Percentiles rank a stretch among this genome's conserved stretches.
Conservation (phyloP, 1,140 invertebrate genomes). For the Drosophila tropicalis region DNA sequence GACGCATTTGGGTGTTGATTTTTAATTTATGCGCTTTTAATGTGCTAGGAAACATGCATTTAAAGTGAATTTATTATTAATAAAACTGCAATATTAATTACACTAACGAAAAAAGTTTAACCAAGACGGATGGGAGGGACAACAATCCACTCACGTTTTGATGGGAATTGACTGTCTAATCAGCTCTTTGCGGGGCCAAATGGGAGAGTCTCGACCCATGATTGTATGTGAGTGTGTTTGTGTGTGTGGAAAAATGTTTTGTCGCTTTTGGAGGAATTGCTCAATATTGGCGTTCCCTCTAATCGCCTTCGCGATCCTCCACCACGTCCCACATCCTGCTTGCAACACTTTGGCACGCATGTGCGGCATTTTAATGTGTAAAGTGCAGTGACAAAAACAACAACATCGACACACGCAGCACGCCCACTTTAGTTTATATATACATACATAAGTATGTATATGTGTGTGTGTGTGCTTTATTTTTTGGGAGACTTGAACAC, state of each 20-base stretch:
- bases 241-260: conserved; percentile 45
- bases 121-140: conserved; percentile 9
- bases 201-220: conserved; percentile 2
- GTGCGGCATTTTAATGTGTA: conserved; percentile 76
- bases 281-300: conserved; percentile 35
- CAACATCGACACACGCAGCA: conserved; percentile 71
- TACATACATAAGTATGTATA: neutral
- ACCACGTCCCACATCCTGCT: conserved; percentile 40
- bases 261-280: conserved; percentile 38
- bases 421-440: conserved; percentile 66
- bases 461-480: conserved; percentile 4
- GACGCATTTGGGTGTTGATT: conserved; percentile 78
- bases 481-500: conserved; percentile 18
- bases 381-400: conserved; percentile 58
- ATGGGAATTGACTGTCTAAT: conserved; percentile 8
- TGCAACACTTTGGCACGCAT: conserved; percentile 77
- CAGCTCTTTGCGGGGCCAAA: conserved; percentile 9
- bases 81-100: conserved; percentile 74
- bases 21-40: conserved; percentile 81
- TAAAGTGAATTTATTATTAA: conserved; percentile 80
- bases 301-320: conserved; percentile 29
- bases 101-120: conserved; percentile 10
- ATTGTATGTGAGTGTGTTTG: neutral
- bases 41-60: conserved; percentile 78
- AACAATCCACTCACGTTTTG: neutral